Conservation (phyloP, 2,797 vertebrate species). For the Coregonus sp. region DNA sequence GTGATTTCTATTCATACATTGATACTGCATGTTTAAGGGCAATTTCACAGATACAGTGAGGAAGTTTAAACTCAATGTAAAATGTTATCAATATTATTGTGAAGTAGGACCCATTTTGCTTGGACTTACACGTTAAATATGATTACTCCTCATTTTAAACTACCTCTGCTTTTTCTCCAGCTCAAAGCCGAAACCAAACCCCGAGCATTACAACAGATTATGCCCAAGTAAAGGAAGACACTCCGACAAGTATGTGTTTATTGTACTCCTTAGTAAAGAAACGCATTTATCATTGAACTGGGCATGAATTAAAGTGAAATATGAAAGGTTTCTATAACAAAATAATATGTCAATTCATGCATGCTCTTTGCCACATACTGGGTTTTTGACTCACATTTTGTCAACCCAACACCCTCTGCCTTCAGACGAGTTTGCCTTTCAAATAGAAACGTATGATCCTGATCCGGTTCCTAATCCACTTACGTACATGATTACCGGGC, state of each 20-base stretch:
- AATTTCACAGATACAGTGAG: no score
- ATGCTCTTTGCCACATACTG: not conserved
- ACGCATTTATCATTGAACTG: no score
- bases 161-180: not conserved
- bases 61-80: no score
- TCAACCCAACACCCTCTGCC: not conserved
- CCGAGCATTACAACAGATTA: not conserved
- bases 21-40: no score
- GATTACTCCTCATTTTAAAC: not conserved
- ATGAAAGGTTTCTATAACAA: not conserved
- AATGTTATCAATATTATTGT: no score
- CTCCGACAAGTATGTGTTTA: not conserved
- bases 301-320: not conserved
- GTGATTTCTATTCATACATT: no score
- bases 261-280: not conserved
- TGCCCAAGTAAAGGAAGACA: not conserved
- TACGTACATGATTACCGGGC: constrained; percentile 63
- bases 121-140: no score
- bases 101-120: no score
- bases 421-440: constrained; percentile 72
- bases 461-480: constrained; percentile 65
- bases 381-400: not conserved
- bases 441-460: constrained; percentile 63
- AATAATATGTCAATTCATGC: not conserved
- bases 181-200: not conserved